Evolutionary conservation across 2,888 invertebrate species (phyloP).

Genomic region (Pandemis cinnamomeana): DNA sequence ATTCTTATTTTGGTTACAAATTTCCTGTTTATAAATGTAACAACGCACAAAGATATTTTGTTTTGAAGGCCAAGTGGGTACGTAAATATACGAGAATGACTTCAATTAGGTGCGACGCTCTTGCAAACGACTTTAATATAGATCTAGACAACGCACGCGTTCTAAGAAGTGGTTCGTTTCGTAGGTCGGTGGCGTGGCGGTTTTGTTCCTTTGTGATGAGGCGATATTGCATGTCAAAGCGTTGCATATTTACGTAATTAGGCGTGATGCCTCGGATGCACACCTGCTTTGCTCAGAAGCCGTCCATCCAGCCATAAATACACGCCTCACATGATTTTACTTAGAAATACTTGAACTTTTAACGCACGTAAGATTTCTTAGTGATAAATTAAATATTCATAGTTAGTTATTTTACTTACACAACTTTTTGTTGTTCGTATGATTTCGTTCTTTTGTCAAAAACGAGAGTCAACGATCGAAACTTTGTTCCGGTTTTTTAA

Average conservation of each 20-base stretch:
- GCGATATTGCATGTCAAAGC: constrained; percentile 19
- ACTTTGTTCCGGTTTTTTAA: background rate
- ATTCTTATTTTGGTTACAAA: constrained; percentile 11
- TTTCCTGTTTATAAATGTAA: constrained; percentile 25
- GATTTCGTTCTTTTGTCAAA: background rate
- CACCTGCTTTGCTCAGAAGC: constrained; percentile 28
- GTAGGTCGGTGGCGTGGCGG: constrained; percentile 7
- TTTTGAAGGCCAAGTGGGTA: constrained; percentile 18
- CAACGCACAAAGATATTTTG: constrained; percentile 23
- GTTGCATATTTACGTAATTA: constrained; percentile 23
- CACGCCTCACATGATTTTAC: constrained; percentile 8
- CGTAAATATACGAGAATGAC: constrained; percentile 8
- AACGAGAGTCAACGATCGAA: background rate
- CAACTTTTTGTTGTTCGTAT: background rate
- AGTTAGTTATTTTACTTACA: background rate
- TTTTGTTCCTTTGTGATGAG: constrained; percentile 9
- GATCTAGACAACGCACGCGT: background rate
- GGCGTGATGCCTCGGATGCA: constrained; percentile 15
- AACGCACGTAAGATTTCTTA: background rate
- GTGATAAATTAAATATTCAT: background rate
- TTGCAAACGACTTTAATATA: background rate
- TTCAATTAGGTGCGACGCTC: constrained; percentile 3
- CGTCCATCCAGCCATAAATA: constrained; percentile 38
- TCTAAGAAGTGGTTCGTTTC: constrained; percentile 16
- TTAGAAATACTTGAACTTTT: constrained; percentile 8